These are phyloP conservation scores for Hystrix cristata DNA, from an alignment of 2,113 vertebrate species.

Conservation along the genomic window DNA sequence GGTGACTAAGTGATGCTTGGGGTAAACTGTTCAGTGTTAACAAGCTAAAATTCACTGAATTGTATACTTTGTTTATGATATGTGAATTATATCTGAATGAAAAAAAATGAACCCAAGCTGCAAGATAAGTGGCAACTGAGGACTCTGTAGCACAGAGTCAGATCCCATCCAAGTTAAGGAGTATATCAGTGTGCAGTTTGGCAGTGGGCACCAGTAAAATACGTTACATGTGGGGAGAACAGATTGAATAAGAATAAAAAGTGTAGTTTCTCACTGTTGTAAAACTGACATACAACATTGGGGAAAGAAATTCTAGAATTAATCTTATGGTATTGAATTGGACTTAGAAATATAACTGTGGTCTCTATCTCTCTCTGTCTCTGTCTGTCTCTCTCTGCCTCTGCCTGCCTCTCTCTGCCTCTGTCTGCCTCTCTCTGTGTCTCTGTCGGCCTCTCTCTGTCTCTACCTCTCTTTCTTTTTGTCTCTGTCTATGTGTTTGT, in stretches of 20 bases:
- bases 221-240: background rate
- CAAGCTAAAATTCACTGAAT: slow-evolving; percentile 29
- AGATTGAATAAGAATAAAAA: background rate
- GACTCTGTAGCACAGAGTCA: background rate
- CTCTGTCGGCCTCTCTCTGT: too few species aligned
- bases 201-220: background rate
- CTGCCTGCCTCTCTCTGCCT: too few species aligned
- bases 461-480: background rate
- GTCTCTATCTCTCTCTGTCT: background rate
- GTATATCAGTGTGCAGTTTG: background rate
- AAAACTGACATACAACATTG: background rate
- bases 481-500: background rate
- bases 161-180: background rate
- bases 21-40: background rate
- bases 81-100: slow-evolving; percentile 29
- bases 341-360: slow-evolving; percentile 20
- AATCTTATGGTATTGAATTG: background rate
- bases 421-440: background rate
- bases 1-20: too few species aligned
- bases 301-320: background rate
- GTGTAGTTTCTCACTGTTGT: background rate
- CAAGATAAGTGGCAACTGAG: background rate
- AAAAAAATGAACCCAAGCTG: background rate
- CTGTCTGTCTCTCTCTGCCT: background rate
- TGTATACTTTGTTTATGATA: background rate